These are phyloP conservation scores for Homalodisca vitripennis DNA, from an alignment of 1,140 invertebrate genomes.

Conservation along the genomic window DNA sequence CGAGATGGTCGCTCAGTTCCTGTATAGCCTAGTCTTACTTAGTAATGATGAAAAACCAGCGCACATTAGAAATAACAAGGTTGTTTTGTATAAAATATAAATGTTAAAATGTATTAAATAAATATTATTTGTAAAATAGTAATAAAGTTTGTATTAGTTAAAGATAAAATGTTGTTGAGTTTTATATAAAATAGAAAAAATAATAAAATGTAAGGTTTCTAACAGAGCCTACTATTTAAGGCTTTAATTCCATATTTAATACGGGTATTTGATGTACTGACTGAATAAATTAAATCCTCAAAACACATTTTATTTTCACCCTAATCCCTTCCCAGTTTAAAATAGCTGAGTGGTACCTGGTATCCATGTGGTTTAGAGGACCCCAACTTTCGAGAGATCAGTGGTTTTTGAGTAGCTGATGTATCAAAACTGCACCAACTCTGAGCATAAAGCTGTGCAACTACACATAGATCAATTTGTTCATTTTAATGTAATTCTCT, in stretches of 20 bases:
- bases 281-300: slow-evolving; percentile 35
- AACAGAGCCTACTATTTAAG: slow-evolving; percentile 32
- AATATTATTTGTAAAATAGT: slow-evolving; percentile 34
- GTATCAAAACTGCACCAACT: too few relatives aligned
- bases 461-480: too few relatives aligned
- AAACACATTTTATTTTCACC: not conserved
- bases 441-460: too few relatives aligned
- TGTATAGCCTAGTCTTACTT: slow-evolving; percentile 30
- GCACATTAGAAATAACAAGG: slow-evolving; percentile 37
- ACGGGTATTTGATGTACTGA: slow-evolving; percentile 40
- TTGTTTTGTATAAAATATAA: slow-evolving; percentile 37
- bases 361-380: not conserved
- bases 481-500: too few relatives aligned
- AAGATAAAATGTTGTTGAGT: slow-evolving; percentile 35
- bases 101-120: slow-evolving; percentile 29
- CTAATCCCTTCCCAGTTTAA: too few relatives aligned
- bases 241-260: slow-evolving; percentile 40
- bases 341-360: too few relatives aligned
- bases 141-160: slow-evolving; percentile 31
- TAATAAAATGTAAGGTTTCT: slow-evolving; percentile 25
- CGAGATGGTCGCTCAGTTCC: slow-evolving; percentile 8
- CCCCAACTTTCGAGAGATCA: too few relatives aligned
- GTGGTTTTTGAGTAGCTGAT: too few relatives aligned
- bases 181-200: slow-evolving; percentile 34
- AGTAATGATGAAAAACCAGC: slow-evolving; percentile 9